Conservation (phyloP, 1,140 invertebrate species). For the Danaus plexippus region DNA sequence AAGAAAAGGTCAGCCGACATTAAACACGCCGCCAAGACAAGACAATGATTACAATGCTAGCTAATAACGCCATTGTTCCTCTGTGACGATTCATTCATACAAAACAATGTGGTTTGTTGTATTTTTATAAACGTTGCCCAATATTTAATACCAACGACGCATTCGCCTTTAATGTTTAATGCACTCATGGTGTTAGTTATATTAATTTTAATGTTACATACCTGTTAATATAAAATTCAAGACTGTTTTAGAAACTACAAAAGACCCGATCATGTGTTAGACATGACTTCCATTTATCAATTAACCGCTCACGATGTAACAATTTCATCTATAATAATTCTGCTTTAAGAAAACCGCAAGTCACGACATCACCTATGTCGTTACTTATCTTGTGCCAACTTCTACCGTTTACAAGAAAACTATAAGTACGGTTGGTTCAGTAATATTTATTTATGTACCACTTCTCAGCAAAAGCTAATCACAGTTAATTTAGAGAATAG, state of each 20-base stretch:
- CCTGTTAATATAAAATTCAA: too few species aligned
- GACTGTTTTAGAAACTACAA: too few species aligned
- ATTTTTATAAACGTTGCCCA: conserved; percentile 1
- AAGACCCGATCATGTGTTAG: conserved; percentile 6
- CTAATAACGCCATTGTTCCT: conserved; percentile 13
- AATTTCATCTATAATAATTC: conserved; percentile 26
- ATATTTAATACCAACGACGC: too few species aligned
- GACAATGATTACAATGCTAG: conserved; percentile 9
- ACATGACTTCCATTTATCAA: conserved; percentile 20
- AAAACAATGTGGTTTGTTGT: conserved; percentile 10
- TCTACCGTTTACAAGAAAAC: conserved; percentile 24
- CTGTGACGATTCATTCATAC: conserved; percentile 6
- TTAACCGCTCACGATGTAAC: conserved; percentile 24
- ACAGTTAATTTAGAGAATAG: conserved; percentile 19
- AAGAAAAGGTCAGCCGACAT: conserved; percentile 1
- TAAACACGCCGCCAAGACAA: conserved; percentile 3
- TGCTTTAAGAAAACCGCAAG: conserved; percentile 16
- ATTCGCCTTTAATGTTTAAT: too few species aligned
- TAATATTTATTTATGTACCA: conserved; percentile 25
- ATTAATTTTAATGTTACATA: too few species aligned
- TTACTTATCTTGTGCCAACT: conserved; percentile 22
- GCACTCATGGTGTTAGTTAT: too few species aligned
- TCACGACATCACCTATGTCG: conserved; percentile 19
- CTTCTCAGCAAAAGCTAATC: conserved; percentile 24
- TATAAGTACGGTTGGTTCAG: conserved; percentile 20